Percentiles rank a stretch among this genome's conserved stretches.
Evolutionary conservation across 1,140 invertebrate genomes (phyloP).

Genomic region (Calycopis cecrops): DNA sequence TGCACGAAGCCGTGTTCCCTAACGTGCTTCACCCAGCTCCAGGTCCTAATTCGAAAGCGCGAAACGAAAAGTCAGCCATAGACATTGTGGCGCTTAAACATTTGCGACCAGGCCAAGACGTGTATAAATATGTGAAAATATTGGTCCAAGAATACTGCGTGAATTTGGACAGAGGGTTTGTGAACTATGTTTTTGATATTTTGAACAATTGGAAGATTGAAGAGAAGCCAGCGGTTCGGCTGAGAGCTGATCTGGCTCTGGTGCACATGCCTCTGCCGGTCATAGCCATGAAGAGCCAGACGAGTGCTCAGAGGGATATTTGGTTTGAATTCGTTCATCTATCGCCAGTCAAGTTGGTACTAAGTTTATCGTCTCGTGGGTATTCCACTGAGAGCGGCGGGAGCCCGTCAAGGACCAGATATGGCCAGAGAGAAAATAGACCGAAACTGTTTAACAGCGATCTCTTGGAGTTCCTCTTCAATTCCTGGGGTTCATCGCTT

Average conservation of each 20-base stretch:
- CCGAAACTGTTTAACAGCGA: constrained; percentile 72
- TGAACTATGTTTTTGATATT: constrained; percentile 79
- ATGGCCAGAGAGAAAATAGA: constrained; percentile 70
- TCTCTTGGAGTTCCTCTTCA: constrained; percentile 76
- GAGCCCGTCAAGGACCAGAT: constrained; percentile 54
- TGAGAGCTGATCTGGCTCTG: constrained; percentile 76
- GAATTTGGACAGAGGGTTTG: constrained; percentile 84
- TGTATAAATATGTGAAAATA: constrained; percentile 83
- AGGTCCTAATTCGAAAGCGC: constrained; percentile 40
- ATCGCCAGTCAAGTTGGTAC: constrained; percentile 80
- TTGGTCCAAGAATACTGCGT: constrained; percentile 83
- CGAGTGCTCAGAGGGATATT: constrained; percentile 49
- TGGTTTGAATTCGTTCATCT: constrained; percentile 82
- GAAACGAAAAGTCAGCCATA: constrained; percentile 79
- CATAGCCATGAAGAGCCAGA: constrained; percentile 61
- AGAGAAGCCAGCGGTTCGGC: constrained; percentile 71
- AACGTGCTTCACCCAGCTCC: constrained; percentile 82
- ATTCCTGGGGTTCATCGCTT: constrained; percentile 77
- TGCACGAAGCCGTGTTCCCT: constrained; percentile 84
- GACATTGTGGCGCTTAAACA: constrained; percentile 81
- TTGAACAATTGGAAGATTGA: constrained; percentile 75
- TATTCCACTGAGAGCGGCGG: constrained; percentile 65
- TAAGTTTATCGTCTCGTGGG: constrained; percentile 82
- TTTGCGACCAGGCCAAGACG: constrained; percentile 72
- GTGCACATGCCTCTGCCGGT: constrained; percentile 76